Percentiles rank a stretch among this genome's conserved stretches.
Conservation (phyloP, 2,797 vertebrate species). For the Podargus strigoides region DNA sequence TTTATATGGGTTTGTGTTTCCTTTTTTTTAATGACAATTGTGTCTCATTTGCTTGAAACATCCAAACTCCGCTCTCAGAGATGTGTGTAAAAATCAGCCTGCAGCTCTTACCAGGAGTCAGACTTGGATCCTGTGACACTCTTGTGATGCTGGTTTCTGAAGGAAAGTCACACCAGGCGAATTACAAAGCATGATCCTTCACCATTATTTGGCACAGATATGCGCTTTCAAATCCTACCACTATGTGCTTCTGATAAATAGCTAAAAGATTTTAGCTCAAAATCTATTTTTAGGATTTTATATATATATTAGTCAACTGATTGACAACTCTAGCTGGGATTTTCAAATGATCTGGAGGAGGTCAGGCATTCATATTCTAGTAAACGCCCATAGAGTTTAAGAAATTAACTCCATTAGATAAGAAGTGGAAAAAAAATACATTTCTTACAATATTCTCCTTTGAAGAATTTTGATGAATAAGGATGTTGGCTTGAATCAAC, state of each 20-base stretch:
- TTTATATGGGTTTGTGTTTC: background rate
- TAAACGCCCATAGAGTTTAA: background rate
- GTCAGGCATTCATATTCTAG: background rate
- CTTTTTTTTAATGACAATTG: background rate
- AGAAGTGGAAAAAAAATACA: background rate
- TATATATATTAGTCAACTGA: background rate
- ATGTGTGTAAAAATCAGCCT: background rate
- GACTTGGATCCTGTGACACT: background rate
- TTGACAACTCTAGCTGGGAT: background rate
- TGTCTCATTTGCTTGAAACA: background rate
- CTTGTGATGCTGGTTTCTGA: background rate
- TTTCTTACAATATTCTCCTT: background rate
- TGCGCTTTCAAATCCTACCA: background rate
- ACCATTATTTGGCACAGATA: background rate
- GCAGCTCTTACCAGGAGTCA: background rate
- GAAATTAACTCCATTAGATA: background rate
- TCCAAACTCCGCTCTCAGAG: background rate
- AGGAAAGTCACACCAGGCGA: background rate
- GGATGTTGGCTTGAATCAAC: background rate
- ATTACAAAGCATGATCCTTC: background rate
- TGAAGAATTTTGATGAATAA: background rate
- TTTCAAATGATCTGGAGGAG: background rate
- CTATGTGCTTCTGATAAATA: background rate
- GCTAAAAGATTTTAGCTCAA: background rate
- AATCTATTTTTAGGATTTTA: background rate